Conservation (phyloP, 2,113 vertebrate genomes). For the Terrapene triunguis region DNA sequence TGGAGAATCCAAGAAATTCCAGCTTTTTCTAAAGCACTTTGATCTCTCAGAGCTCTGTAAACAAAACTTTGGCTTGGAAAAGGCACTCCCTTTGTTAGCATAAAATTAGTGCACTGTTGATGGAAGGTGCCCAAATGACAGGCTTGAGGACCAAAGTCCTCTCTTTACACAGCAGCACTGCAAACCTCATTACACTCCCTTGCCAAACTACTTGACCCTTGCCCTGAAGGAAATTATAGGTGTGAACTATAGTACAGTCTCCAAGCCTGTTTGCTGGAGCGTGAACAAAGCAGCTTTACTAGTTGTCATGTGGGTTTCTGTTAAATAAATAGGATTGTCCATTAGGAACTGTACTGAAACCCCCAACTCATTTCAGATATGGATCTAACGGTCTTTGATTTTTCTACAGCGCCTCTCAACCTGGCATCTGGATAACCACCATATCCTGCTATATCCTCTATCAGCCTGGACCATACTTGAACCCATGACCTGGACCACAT, state of each 20-base stretch:
- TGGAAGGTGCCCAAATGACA: not conserved
- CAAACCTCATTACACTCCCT: not conserved
- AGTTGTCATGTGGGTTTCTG: not conserved
- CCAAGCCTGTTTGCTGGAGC: not conserved
- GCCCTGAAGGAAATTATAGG: not conserved
- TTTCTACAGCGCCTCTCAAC: not conserved
- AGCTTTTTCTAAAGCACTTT: conserved; percentile 5
- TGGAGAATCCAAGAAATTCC: not conserved
- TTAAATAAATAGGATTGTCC: not conserved
- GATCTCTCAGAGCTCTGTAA: conserved; percentile 27
- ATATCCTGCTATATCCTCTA: not conserved
- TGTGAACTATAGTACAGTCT: not conserved
- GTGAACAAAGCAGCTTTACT: not conserved
- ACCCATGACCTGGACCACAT: not conserved
- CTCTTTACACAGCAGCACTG: not conserved
- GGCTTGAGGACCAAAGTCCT: not conserved
- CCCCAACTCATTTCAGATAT: not conserved
- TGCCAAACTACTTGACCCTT: not conserved
- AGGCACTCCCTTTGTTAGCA: not conserved
- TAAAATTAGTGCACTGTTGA: not conserved
- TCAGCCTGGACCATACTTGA: not conserved
- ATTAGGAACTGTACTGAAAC: not conserved
- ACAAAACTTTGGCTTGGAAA: not conserved
- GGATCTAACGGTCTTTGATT: not conserved
- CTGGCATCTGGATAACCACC: not conserved